These are phyloP conservation scores for Rhabdomys pumilio DNA, from an alignment of 2,797 vertebrate species.

Conservation along the genomic window DNA sequence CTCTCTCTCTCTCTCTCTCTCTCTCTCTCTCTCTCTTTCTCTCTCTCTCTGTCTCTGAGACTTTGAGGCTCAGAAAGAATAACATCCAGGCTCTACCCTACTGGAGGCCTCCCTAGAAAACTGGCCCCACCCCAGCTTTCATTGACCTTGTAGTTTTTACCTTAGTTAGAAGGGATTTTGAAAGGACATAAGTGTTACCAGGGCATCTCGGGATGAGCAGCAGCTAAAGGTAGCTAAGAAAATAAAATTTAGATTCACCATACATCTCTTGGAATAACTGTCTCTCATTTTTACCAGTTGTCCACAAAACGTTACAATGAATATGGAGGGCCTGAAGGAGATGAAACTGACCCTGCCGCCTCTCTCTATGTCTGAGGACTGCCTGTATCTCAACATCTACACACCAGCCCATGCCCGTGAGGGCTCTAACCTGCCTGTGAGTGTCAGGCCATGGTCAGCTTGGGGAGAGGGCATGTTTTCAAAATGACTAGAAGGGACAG, in stretches of 20 bases:
- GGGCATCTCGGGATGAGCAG: not conserved
- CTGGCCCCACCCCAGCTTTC: not conserved
- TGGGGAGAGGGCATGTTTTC: not conserved
- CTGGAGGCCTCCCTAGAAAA: not conserved
- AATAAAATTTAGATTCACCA: not conserved
- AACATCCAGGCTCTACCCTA: not conserved
- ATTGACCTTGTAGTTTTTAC: not conserved
- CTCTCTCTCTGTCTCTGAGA: not conserved
- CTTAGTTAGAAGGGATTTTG: not conserved
- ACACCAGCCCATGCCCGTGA: conserved; percentile 86
- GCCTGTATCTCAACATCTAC: conserved; percentile 94
- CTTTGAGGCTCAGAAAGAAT: not conserved
- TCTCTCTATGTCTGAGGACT: conserved; percentile 92
- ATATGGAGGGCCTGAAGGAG: not conserved
- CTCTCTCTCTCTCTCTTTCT: too few relatives aligned
- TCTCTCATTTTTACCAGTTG: not conserved
- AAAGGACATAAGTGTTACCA: not conserved
- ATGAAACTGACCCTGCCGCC: conserved; percentile 69
- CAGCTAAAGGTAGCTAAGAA: not conserved
- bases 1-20: too few relatives aligned
- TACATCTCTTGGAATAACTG: not conserved
- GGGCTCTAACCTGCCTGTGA: conserved; percentile 89
- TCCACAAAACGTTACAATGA: not conserved
- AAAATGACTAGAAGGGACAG: not conserved
- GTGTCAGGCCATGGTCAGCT: conserved; percentile 63